These are phyloP conservation scores for Cinclus cinclus DNA, from an alignment of 2,113 vertebrate species.

Conservation along the genomic window DNA sequence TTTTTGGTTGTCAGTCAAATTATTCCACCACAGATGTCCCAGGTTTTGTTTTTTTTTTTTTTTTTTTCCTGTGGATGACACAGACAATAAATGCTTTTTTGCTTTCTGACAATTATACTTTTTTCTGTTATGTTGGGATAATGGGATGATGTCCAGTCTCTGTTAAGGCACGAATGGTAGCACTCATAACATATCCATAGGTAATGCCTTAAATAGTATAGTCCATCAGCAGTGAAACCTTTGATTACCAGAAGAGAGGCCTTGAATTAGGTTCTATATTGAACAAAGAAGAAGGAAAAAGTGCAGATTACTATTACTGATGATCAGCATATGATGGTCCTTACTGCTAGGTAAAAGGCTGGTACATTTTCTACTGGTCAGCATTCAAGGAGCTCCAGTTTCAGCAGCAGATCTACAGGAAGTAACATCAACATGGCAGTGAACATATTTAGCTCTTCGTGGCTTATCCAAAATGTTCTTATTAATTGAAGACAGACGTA, in stretches of 20 bases:
- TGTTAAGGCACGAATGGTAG: not conserved
- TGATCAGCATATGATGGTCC: not conserved
- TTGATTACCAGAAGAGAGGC: not conserved
- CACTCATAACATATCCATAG: not conserved
- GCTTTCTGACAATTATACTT: not conserved
- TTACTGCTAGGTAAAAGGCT: not conserved
- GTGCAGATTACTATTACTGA: not conserved
- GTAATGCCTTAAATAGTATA: not conserved
- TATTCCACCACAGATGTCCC: not conserved
- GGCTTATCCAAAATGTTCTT: not conserved
- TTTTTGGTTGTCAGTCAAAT: constrained; percentile 26
- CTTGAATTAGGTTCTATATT: not conserved
- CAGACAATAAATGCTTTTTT: not conserved
- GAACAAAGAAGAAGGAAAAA: not conserved
- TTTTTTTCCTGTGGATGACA: not conserved
- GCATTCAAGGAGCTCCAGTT: not conserved
- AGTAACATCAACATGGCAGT: not conserved
- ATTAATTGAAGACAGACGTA: not conserved
- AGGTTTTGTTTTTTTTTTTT: not conserved
- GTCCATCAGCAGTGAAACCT: not conserved
- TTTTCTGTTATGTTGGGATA: not conserved
- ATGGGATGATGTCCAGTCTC: not conserved
- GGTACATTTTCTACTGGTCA: not conserved
- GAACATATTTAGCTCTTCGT: not conserved
- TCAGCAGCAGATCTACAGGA: not conserved